Percentiles rank a stretch among this genome's conserved stretches.
These are phyloP conservation scores for Platyura marginata DNA, from an alignment of 1,140 invertebrate species.

Conservation along the genomic window DNA sequence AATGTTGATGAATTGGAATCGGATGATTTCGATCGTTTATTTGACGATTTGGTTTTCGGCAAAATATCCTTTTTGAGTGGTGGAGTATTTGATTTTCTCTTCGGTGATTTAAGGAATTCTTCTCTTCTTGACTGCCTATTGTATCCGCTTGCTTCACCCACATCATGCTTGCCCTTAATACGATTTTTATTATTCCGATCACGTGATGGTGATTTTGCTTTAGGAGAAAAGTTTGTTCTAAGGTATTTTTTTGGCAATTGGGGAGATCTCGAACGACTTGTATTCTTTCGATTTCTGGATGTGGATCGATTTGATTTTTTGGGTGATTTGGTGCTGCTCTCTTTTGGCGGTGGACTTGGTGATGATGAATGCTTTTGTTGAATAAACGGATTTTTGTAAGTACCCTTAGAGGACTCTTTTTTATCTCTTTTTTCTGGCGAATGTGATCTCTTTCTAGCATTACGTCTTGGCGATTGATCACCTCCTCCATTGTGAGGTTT, in stretches of 20 bases:
- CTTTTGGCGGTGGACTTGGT: background rate
- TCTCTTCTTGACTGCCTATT: slow-evolving; percentile 2
- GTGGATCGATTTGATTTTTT: background rate
- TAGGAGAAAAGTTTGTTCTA: background rate
- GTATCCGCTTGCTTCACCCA: slow-evolving; percentile 1
- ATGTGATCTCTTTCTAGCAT: too few relatives aligned
- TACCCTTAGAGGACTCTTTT: background rate
- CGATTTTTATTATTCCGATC: background rate
- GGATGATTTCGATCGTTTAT: background rate
- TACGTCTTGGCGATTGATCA: background rate
- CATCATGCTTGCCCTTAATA: background rate
- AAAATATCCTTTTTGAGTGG: too few relatives aligned
- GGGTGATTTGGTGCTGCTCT: background rate
- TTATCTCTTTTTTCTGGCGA: background rate
- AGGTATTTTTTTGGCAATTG: background rate
- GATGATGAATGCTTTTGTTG: background rate
- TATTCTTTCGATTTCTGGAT: background rate
- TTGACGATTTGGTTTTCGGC: background rate
- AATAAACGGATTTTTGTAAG: background rate
- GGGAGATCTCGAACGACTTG: background rate
- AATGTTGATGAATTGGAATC: slow-evolving; percentile 16
- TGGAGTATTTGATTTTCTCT: slow-evolving; percentile 1
- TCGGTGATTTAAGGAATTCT: slow-evolving; percentile 1
- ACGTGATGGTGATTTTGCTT: background rate
- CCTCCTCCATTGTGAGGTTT: background rate